phyloP scores from a whole-genome alignment of 1,140 invertebrate species.

The Chironomus striatipennis region DNA sequence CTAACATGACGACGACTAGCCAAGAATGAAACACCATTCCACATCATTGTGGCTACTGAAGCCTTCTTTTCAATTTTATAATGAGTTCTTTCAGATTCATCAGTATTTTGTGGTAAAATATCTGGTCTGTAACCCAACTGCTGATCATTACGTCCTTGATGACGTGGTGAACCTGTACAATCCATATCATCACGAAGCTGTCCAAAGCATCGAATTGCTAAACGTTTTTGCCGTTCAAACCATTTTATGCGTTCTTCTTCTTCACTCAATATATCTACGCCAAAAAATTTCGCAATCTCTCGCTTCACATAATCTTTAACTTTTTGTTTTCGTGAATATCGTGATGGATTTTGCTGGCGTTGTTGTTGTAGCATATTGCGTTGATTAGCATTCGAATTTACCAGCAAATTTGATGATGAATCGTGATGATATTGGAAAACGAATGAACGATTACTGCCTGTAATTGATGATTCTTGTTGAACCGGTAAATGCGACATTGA shows the following conservation, averaged over 20 bases:
- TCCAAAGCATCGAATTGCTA: slow-evolving; percentile 44
- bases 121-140: slow-evolving; percentile 37
- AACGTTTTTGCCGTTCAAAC: slow-evolving; percentile 57
- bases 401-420: slow-evolving; percentile 16
- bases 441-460: slow-evolving; percentile 16
- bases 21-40: slow-evolving; percentile 45
- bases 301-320: slow-evolving; percentile 51
- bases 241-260: slow-evolving; percentile 52
- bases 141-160: neutral
- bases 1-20: slow-evolving; percentile 42
- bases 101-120: slow-evolving; percentile 35
- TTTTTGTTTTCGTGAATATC: slow-evolving; percentile 35
- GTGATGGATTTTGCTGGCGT: slow-evolving; percentile 27
- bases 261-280: slow-evolving; percentile 57
- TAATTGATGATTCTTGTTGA: slow-evolving; percentile 10
- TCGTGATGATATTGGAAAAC: slow-evolving; percentile 3
- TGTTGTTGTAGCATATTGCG: slow-evolving; percentile 15
- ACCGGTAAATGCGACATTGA: neutral
- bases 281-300: slow-evolving; percentile 63
- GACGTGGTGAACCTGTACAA: neutral
- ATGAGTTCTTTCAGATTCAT: slow-evolving; percentile 27
- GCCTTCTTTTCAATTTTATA: slow-evolving; percentile 43
- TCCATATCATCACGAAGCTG: slow-evolving; percentile 31
- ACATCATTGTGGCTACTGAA: slow-evolving; percentile 49
- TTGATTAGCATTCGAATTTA: slow-evolving; percentile 17